Base-by-base conservation (phyloP, 2,113 vertebrate genomes). In the Rynchops niger region DNA sequence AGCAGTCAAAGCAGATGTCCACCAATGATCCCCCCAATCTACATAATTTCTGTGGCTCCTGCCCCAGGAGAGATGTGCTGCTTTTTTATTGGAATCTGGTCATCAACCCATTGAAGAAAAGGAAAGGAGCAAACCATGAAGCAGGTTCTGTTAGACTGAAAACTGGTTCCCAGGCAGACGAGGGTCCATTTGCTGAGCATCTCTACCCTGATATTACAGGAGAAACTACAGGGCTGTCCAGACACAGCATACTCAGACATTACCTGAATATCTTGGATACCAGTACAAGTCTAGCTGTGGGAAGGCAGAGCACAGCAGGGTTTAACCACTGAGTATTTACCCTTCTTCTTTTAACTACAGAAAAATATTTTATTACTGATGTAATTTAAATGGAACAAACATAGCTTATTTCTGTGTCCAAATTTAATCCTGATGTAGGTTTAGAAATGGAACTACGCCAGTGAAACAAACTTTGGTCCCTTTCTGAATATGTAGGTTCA, bases 291-390 rank as follows among this genome's bases (percentile, higher is more conserved):
- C 83, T 82, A 55, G 81, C 86, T 82, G 88, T 79, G 94, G 93
- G 81, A 95, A 94, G 53, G 82, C 83, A 91, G 56, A 88, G 43
- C 86, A 95, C 92, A 95, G 56, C 80, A 84, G 61, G 80, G 21
- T 47, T 95, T 92, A 96, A 94, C 91, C 92, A 91, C 94, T 45
- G 59, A 88, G 38, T 90, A 91, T 96, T 97, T 96, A 96, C 63
- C 22, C 80, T 91, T 86, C 89, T 29, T 86, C 81, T 94, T 91
- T 95, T 88, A 86, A 91, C 78, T 91, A 15, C 66, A 95, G 62
- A 73, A 95, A 94, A 92, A 93, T 94, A 91, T 91, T 95, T 95
- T 80, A 83, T 45, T 91, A 80, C 78, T 96, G 88, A 94, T 2
- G 42, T 87, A 89, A 89, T 43, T 86, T 66, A 87, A 87, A 91